Evolutionary conservation across 2,888 invertebrate species (phyloP).

Genomic region (Lasioglossum oenotherae): DNA sequence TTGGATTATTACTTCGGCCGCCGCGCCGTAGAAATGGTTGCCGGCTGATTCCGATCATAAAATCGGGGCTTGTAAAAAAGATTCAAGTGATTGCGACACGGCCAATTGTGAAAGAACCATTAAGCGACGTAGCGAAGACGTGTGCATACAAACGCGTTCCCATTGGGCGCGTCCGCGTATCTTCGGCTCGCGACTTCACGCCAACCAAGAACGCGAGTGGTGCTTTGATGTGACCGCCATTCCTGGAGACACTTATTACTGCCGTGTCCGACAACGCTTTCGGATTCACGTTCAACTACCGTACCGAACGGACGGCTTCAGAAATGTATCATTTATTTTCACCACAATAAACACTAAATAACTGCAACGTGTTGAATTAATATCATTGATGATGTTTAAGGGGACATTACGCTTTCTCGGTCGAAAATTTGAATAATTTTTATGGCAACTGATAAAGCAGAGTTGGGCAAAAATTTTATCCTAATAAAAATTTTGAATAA

Average conservation of each 20-base stretch:
- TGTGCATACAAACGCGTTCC: conserved; percentile 72
- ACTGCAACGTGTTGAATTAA: background rate
- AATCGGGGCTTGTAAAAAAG: conserved; percentile 37
- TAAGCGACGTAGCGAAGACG: conserved; percentile 71
- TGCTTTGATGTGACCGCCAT: conserved; percentile 83
- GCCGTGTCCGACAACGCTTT: conserved; percentile 48
- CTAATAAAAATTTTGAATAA: too few relatives aligned
- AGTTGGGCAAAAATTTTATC: too few relatives aligned
- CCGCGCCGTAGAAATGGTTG: conserved; percentile 35
- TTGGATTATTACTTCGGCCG: background rate
- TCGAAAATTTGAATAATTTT: too few relatives aligned
- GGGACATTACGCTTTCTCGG: too few relatives aligned
- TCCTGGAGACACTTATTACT: conserved; percentile 83
- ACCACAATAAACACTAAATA: background rate
- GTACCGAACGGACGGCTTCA: conserved; percentile 21
- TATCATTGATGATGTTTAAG: too few relatives aligned
- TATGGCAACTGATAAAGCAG: too few relatives aligned
- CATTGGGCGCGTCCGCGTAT: conserved; percentile 79
- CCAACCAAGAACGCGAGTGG: conserved; percentile 66
- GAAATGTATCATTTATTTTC: conserved; percentile 12
- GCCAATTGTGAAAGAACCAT: conserved; percentile 75
- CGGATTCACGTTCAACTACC: conserved; percentile 22
- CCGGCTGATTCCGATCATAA: conserved; percentile 4
- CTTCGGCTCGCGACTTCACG: conserved; percentile 78
- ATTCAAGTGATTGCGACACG: conserved; percentile 51